Evolutionary conservation across 1,140 invertebrate genomes (phyloP).

Genomic region (Muscidifurax raptorellus): DNA sequence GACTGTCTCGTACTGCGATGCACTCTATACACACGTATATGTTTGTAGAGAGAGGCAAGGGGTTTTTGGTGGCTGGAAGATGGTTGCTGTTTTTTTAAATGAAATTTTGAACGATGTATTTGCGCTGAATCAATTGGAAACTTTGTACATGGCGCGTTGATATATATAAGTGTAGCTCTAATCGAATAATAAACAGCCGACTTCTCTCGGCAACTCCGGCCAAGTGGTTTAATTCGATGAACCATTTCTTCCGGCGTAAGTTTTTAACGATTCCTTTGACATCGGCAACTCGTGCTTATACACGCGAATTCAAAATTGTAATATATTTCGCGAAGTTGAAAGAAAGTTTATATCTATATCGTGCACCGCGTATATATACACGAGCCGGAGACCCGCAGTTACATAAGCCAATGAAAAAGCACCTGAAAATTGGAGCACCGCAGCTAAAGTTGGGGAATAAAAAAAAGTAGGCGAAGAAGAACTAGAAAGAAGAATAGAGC

Average conservation of each 20-base stretch:
- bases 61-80: no score
- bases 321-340: no score
- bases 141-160: background rate
- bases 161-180: background rate
- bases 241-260: background rate
- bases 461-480: background rate
- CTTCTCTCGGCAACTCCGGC: background rate
- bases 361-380: background rate
- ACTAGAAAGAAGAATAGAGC: background rate
- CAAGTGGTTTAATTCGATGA: background rate
- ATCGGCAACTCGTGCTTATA: no score
- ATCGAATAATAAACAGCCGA: background rate
- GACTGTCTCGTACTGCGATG: no score
- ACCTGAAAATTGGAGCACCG: background rate
- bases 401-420: slow-evolving; percentile 5
- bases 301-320: no score
- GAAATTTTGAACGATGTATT: no score
- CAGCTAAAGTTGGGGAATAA: background rate
- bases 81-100: no score
- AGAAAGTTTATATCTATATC: no score
- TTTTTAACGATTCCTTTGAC: background rate
- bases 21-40: no score
- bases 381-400: background rate
- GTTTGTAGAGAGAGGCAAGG: no score
- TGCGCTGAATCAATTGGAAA: background rate